Percentiles rank a stretch among this genome's conserved stretches.
These are phyloP conservation scores for Macrosoma leucophasiata DNA, from an alignment of 2,888 invertebrate genomes.

Conservation along the genomic window DNA sequence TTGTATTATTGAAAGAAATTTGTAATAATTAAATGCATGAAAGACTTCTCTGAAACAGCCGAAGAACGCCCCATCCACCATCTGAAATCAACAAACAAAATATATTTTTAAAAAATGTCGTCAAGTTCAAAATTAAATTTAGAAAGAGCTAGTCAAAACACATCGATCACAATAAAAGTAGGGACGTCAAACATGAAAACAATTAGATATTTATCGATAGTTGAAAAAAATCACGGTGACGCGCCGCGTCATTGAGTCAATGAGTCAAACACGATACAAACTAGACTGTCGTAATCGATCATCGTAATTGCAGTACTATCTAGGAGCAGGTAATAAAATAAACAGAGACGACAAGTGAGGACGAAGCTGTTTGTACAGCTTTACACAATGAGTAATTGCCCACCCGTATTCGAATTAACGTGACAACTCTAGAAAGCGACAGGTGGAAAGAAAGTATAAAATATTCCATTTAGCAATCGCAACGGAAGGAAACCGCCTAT, in stretches of 20 bases:
- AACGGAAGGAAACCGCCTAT: slow-evolving; percentile 41
- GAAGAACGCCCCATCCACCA: slow-evolving; percentile 15
- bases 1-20: too few species aligned
- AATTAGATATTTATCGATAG: slow-evolving; percentile 54
- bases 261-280: slow-evolving; percentile 43
- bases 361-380: slow-evolving; percentile 45
- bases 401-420: slow-evolving; percentile 32
- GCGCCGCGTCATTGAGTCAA: slow-evolving; percentile 37
- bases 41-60: too few species aligned
- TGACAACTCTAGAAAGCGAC: slow-evolving; percentile 34
- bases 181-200: slow-evolving; percentile 44
- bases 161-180: slow-evolving; percentile 51
- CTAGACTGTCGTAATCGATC: slow-evolving; percentile 55
- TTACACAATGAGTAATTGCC: slow-evolving; percentile 38
- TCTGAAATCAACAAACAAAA: slow-evolving; percentile 29
- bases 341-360: slow-evolving; percentile 54
- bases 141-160: slow-evolving; percentile 30
- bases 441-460: slow-evolving; percentile 33
- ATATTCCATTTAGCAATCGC: slow-evolving; percentile 28
- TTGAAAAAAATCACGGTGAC: slow-evolving; percentile 35
- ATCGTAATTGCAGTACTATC: slow-evolving; percentile 47
- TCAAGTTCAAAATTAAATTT: slow-evolving; percentile 20
- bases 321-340: slow-evolving; percentile 40
- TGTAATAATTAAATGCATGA: too few species aligned
- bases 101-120: slow-evolving; percentile 12